Percentiles rank a stretch among this genome's conserved stretches.
Conservation (phyloP, 1,140 invertebrate species). For the Megathymus violae region DNA sequence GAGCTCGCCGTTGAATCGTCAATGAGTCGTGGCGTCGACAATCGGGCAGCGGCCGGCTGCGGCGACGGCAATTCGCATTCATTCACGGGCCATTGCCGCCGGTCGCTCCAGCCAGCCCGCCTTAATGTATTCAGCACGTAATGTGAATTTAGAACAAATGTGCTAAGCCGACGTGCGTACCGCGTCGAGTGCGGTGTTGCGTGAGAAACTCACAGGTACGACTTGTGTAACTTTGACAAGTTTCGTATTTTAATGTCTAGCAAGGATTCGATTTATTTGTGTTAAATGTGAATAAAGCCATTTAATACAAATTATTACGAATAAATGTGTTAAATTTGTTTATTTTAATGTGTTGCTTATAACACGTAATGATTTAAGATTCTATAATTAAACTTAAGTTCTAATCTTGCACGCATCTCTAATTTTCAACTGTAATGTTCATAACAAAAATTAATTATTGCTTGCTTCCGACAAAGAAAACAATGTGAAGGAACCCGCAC, state of each 20-base stretch:
- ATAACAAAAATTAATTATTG: too few relatives aligned
- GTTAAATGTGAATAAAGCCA: too few relatives aligned
- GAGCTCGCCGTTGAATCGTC: constrained; percentile 68
- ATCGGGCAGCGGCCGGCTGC: constrained; percentile 70
- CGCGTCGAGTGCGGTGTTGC: constrained; percentile 7
- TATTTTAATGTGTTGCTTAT: too few relatives aligned
- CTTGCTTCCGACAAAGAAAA: too few relatives aligned
- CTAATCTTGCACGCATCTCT: too few relatives aligned
- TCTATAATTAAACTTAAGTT: too few relatives aligned
- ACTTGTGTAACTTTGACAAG: neutral
- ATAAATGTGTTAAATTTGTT: too few relatives aligned
- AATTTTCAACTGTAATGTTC: too few relatives aligned
- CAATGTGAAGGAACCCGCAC: too few relatives aligned
- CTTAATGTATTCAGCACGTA: constrained; percentile 60
- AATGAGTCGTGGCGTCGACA: constrained; percentile 75
- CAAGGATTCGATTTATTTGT: neutral
- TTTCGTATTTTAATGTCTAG: neutral
- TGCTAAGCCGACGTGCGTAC: constrained; percentile 36
- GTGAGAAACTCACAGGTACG: constrained; percentile 16
- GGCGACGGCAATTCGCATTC: constrained; percentile 76
- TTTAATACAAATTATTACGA: too few relatives aligned
- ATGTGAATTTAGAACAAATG: constrained; percentile 65
- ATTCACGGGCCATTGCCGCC: constrained; percentile 70
- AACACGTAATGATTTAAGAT: too few relatives aligned
- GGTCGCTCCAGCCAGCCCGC: constrained; percentile 43